phyloP scores from a whole-genome alignment of 1,140 invertebrate species.

The Procambarus clarkii region DNA sequence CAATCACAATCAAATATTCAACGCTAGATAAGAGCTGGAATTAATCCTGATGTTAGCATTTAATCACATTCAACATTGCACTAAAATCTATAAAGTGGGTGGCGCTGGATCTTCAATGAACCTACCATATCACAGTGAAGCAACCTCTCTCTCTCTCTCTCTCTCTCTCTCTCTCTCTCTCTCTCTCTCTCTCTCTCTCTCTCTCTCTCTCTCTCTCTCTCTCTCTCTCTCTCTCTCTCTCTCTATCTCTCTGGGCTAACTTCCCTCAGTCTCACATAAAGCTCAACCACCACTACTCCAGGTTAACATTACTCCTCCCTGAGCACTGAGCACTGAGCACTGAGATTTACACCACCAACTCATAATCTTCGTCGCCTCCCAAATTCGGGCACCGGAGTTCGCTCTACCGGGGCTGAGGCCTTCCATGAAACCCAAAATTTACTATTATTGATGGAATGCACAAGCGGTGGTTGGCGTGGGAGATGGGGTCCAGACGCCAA shows the following conservation, averaged over 20 bases:
- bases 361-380: not conserved
- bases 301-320: not conserved
- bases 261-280: too few relatives aligned
- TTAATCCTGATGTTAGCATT: not conserved
- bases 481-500: not conserved
- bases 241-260: not conserved
- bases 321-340: too few relatives aligned
- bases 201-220: slow-evolving; percentile 29
- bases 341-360: too few relatives aligned
- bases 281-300: not conserved
- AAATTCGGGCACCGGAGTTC: too few relatives aligned
- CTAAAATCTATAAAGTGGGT: not conserved
- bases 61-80: not conserved
- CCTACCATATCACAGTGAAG: not conserved
- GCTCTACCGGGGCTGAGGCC: not conserved
- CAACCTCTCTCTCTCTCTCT: not conserved
- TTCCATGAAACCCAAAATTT: slow-evolving; percentile 29
- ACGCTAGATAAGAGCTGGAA: not conserved
- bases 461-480: slow-evolving; percentile 9
- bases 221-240: too few relatives aligned
- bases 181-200: slow-evolving; percentile 26
- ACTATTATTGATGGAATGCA: slow-evolving; percentile 36
- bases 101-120: not conserved
- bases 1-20: not conserved
- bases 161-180: slow-evolving; percentile 13